Base-by-base conservation (phyloP, 1,140 invertebrate genomes). In the Aphelinus atriplicis region DNA sequence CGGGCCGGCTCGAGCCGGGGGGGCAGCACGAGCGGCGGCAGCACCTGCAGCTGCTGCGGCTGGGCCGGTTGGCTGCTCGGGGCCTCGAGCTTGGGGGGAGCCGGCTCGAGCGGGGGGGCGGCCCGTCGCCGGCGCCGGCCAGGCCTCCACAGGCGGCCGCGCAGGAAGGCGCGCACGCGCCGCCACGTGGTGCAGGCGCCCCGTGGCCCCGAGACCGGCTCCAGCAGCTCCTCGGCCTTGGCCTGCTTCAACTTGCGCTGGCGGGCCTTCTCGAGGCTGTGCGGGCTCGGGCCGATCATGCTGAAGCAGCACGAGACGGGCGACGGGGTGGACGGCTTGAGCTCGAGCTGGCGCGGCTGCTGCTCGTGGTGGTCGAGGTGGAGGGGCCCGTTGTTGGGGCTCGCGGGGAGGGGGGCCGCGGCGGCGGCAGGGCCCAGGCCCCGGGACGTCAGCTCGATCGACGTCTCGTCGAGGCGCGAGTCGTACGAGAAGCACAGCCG, bases 1-100 rank as follows among this genome's bases (percentile, higher is more conserved):
- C 77, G 9, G 0, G 79, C 65, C 9, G 77, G 58, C 42, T 76
- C 73, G 73, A 88, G 87, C 61, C 89, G 87, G 7, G 88, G 83
- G 2, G 89, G 88, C 7, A 89, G 84, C 3, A 88, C 86, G 69
- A 90, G 73, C 0, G 89, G 86, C 3, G 89, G 89, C 60, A 89
- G 83, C 7, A 5, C 43, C 5, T 57, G 77, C 48, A 57, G 4
- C 7, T 60, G 50, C 57, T 62, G 67, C 0, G 47, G 3, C 7
- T 3, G 3, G 42, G 6, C 6, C 42, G 6, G 9, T 10, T 43
- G 58, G 10, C 4, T 4, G 51, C 4, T 6, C 51, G 51, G 51
- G 4, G 51, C 9, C 51, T 53, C 51, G 26, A 26, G 26, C 51
- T 53, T 9, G 51, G 9, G 4, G 4, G 51, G 51, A 4, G 51